phyloP scores from a whole-genome alignment of 2,888 invertebrate species.

The Lasioglossum leucozonium region DNA sequence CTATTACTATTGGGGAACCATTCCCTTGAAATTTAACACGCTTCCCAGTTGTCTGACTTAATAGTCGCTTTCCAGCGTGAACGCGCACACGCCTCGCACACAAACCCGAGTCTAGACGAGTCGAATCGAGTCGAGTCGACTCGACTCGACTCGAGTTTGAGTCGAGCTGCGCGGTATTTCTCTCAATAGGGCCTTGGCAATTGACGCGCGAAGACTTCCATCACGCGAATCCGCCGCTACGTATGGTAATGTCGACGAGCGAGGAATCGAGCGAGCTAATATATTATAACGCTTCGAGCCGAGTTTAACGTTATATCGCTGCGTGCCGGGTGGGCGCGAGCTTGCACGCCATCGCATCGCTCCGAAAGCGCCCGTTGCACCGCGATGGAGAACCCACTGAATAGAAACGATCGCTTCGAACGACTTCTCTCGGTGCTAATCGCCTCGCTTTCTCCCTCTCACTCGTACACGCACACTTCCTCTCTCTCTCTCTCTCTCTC shows the following conservation, averaged over 20 bases:
- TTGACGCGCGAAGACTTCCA: conserved; percentile 65
- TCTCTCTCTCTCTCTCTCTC: background rate
- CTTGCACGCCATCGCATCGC: conserved; percentile 22
- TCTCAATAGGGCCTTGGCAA: conserved; percentile 60
- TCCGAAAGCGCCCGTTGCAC: conserved; percentile 1
- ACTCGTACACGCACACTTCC: background rate
- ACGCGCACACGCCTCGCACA: conserved; percentile 20
- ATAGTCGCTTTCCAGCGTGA: conserved; percentile 64
- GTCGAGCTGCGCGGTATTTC: conserved; percentile 47
- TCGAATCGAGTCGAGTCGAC: background rate
- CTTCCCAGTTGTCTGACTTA: conserved; percentile 69
- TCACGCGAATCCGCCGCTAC: conserved; percentile 55
- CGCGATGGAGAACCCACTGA: conserved; percentile 1
- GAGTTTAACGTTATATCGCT: conserved; percentile 38
- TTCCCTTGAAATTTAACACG: conserved; percentile 74
- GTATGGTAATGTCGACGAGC: conserved; percentile 50
- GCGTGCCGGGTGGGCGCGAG: conserved; percentile 5
- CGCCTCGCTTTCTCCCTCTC: background rate
- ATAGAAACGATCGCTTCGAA: conserved; percentile 19
- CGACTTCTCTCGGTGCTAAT: conserved; percentile 20
- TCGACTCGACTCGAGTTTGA: background rate
- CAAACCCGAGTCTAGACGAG: background rate
- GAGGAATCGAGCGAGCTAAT: conserved; percentile 49
- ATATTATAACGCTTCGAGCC: conserved; percentile 45
- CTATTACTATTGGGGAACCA: conserved; percentile 70